Conservation (phyloP, 2,888 invertebrate genomes). For the Microctonus aethiopoides region DNA sequence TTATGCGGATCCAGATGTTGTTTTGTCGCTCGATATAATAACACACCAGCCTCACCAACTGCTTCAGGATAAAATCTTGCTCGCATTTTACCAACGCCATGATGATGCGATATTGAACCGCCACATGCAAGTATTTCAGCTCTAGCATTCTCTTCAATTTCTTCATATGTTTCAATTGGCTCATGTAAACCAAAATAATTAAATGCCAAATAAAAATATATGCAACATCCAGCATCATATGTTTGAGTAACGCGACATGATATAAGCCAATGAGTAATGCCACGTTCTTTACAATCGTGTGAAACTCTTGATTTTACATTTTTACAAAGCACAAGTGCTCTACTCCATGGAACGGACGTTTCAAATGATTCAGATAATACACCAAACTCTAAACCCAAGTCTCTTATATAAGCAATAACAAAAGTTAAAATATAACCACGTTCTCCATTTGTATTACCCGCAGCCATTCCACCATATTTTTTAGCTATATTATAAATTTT, state of each 20-base stretch:
- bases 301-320: slow-evolving; percentile 89
- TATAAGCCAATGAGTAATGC: slow-evolving; percentile 75
- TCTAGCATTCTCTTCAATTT: slow-evolving; percentile 87
- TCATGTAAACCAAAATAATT: slow-evolving; percentile 74
- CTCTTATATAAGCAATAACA: slow-evolving; percentile 97
- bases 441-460: slow-evolving; percentile 93
- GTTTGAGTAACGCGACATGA: slow-evolving; percentile 94
- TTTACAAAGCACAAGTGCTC: slow-evolving; percentile 82
- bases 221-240: slow-evolving; percentile 96
- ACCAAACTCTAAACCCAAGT: slow-evolving; percentile 87
- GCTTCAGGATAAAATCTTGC: slow-evolving; percentile 88
- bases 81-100: slow-evolving; percentile 94
- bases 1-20: slow-evolving; percentile 91
- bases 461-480: slow-evolving; percentile 84
- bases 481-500: slow-evolving; percentile 84
- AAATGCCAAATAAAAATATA: slow-evolving; percentile 94
- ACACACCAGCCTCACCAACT: slow-evolving; percentile 84
- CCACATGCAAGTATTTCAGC: slow-evolving; percentile 92
- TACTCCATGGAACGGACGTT: slow-evolving; percentile 98
- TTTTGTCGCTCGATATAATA: slow-evolving; percentile 85
- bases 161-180: slow-evolving; percentile 84
- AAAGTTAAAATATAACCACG: slow-evolving; percentile 97
- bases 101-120: slow-evolving; percentile 95
- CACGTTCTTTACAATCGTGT: slow-evolving; percentile 72
- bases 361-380: slow-evolving; percentile 97